Base-by-base conservation (phyloP, 30 jellyfish, hydroid and myxozoan species). In the Catostylus mosaicus region DNA sequence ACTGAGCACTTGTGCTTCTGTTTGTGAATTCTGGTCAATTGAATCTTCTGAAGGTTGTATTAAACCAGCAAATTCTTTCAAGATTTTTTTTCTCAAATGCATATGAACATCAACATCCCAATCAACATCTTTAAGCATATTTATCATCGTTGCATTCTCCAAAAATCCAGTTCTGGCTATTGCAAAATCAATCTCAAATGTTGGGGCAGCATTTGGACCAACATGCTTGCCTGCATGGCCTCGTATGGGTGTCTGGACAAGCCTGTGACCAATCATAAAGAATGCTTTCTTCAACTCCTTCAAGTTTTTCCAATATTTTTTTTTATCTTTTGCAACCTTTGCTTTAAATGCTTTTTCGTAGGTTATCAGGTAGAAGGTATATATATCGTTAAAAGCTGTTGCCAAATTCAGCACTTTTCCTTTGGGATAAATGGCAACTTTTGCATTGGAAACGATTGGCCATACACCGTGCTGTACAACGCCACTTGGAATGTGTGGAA, bases 131-230 rank as follows among this genome's bases (percentile, higher is more conserved):
- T 6, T 52, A 20, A 75, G 60, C 27, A 9, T 27, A 12, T 54
- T 54, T 1, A 54, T 18, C 54, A 30, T 9, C 1, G 0, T 2
- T 1, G 31, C 18, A 11, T 57, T 7, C 59, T 19, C 26, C 32
- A 46, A 29, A 6, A 38, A 27, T 63, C 30, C 45, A 3, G 61
- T n/a, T 30, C 24, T 26, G 43, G 46, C 62, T 5, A 46, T 0
- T 7, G 20, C 69, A 19, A 51, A 66, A 38, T 67, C 50, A 1
- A 64, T 12, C 60, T 81, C 84, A 67, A 81, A 81, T 0, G 91
- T 65, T 0, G 91, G 91, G 6, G 91, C 76, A 6, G 66, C 77
- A 29, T 81, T 67, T 11, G 84, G 84, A n/a, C 91, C 91, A 51
- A 33, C 36, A 2, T 47, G 63, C 74, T 51, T 61, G 69, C 27